Conservation (phyloP, 2,797 vertebrate genomes). For the Crax fasciolata region DNA sequence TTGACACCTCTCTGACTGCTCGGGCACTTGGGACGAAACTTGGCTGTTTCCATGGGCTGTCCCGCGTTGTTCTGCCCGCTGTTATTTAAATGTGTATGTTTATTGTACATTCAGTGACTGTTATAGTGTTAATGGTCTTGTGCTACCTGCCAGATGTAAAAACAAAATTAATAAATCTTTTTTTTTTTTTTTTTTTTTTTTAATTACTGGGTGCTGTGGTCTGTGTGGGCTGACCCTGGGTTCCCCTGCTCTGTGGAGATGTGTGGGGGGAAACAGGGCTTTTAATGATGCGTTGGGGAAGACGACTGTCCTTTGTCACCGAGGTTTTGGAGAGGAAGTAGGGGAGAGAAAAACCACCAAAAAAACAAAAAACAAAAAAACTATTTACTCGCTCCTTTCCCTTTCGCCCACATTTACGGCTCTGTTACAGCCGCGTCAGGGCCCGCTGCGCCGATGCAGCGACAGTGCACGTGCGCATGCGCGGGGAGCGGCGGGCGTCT, state of each 20-base stretch:
- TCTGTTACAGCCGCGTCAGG: too few species aligned
- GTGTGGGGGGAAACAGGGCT: background rate
- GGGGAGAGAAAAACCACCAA: too few species aligned
- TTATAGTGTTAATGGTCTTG: constrained; percentile 79
- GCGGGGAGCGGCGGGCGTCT: background rate
- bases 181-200: background rate
- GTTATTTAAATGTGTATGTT: constrained; percentile 83
- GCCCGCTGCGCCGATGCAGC: too few species aligned
- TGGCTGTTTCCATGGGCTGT: constrained; percentile 35
- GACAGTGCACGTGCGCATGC: too few species aligned
- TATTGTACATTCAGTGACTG: constrained; percentile 79
- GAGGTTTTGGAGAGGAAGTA: too few species aligned
- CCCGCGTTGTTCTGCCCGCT: constrained; percentile 9
- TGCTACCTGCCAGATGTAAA: constrained; percentile 72
- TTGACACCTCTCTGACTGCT: constrained; percentile 39
- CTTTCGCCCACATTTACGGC: too few species aligned
- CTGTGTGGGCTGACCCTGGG: background rate
- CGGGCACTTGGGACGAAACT: constrained; percentile 16
- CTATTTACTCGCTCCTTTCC: too few species aligned
- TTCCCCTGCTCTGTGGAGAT: background rate
- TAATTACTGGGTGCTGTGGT: background rate
- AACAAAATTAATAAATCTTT: constrained; percentile 75
- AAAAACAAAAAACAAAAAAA: too few species aligned
- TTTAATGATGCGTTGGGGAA: background rate
- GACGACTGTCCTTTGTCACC: too few species aligned